Evolutionary conservation across 2,113 vertebrate species (phyloP).

Genomic region (Polypterus bichir): DNA sequence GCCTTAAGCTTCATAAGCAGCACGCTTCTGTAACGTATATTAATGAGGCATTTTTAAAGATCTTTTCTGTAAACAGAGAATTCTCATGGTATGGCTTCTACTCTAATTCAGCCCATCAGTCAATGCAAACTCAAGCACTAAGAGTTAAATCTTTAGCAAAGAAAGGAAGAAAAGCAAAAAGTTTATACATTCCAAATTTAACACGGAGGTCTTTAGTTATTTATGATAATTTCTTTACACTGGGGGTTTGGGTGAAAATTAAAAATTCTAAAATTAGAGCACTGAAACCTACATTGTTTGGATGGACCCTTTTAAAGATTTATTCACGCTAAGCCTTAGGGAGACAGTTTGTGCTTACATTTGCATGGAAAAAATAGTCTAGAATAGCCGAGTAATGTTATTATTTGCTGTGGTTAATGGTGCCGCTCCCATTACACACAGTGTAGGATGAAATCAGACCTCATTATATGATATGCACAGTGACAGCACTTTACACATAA

Average conservation of each 20-base stretch:
- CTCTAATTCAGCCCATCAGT: too few relatives aligned
- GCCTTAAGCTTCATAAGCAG: too few relatives aligned
- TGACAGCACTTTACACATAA: slow-evolving; percentile 5
- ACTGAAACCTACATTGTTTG: neutral
- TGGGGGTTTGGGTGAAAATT: neutral
- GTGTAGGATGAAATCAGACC: neutral
- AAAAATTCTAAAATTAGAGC: neutral
- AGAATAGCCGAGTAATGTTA: slow-evolving; percentile 1
- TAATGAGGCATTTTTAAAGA: too few relatives aligned
- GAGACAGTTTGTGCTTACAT: neutral
- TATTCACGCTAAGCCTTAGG: neutral
- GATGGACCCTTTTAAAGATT: neutral
- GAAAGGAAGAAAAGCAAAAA: too few relatives aligned
- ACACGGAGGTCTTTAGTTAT: neutral
- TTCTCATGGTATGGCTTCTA: too few relatives aligned
- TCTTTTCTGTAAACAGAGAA: too few relatives aligned
- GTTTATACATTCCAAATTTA: too few relatives aligned
- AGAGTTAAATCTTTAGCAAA: too few relatives aligned
- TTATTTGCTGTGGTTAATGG: neutral
- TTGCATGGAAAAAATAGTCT: slow-evolving; percentile 1
- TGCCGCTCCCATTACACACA: neutral
- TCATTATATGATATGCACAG: slow-evolving; percentile 5
- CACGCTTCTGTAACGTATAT: too few relatives aligned
- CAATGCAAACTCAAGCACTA: too few relatives aligned
- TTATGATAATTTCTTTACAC: neutral